Evolutionary conservation across 2,888 invertebrate genomes (phyloP), one percentile per base, ranked within the genome.

Genomic region (Meteorus cinctellus): DNA sequence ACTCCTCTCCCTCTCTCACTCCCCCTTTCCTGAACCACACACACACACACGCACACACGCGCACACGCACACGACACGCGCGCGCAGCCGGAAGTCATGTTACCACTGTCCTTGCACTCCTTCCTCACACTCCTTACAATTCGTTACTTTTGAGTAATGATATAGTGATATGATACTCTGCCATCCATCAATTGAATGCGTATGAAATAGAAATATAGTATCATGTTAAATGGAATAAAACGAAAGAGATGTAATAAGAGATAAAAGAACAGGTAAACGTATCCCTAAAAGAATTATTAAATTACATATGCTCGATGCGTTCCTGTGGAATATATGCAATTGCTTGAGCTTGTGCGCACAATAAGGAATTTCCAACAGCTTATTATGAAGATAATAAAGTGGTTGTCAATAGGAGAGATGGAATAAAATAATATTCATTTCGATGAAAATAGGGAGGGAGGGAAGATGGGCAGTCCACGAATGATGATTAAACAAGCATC

Each of bases 271-370:
- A n/a, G 55, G 16, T 24, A 36, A 36, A 65, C 62, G 48, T 74
- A 59, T 41, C 14, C 29, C 29, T 29, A 62, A 62, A 27, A 63
- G 27, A 72, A 41, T 66, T 66, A 60, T 48, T 59, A 27, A 48
- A 45, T 60, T 31, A 48, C 70, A 59, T 31, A 34, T 74, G 34
- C 34, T 72, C 55, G 72, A 73, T 73, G 74, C 75, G 60, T 77
- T 78, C 77, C 65, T 77, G 76, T 77, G 77, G 76, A 68, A 75
- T 67, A 74, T 72, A 79, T 76, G 79, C 78, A 81, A 80, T 77
- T 60, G 80, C 80, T 81, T 80, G 78, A 81, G 81, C 81, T 81
- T 81, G 72, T 78, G 79, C 79, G 78, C 80, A 77, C 78, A 77
- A 69, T 19, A 72, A n/a, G 48, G 48, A 76, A 76, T 79, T 19